phyloP scores from a whole-genome alignment of 2,888 invertebrate species.

The Cerceris rybyensis region DNA sequence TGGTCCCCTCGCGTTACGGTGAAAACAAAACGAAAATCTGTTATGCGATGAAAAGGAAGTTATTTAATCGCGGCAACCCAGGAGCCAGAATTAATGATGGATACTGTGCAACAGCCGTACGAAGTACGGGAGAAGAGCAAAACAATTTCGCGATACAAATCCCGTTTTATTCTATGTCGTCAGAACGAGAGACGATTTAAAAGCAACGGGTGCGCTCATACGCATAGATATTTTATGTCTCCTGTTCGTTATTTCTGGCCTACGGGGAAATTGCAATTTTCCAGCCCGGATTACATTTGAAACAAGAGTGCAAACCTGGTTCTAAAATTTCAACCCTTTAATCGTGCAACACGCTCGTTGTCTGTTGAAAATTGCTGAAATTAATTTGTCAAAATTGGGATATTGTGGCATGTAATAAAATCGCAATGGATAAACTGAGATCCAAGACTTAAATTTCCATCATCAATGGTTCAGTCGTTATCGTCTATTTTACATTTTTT shows the following conservation, averaged over 20 bases:
- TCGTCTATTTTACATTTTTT: no score
- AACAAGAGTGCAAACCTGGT: slow-evolving; percentile 24
- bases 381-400: neutral
- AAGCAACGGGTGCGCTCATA: slow-evolving; percentile 46
- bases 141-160: slow-evolving; percentile 45
- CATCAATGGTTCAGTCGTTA: no score
- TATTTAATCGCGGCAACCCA: slow-evolving; percentile 33
- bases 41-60: slow-evolving; percentile 6
- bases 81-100: slow-evolving; percentile 14
- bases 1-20: neutral
- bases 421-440: neutral
- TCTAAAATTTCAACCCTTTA: slow-evolving; percentile 42
- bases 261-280: slow-evolving; percentile 59
- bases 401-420: neutral
- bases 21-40: neutral
- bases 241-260: slow-evolving; percentile 35
- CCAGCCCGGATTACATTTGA: slow-evolving; percentile 55
- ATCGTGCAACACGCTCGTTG: slow-evolving; percentile 34
- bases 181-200: slow-evolving; percentile 58
- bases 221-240: slow-evolving; percentile 55
- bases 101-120: neutral
- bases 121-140: slow-evolving; percentile 13
- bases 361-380: neutral
- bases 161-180: slow-evolving; percentile 19
- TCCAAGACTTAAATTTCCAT: neutral